These are phyloP conservation scores for Chlorospingus flavigularis DNA, from an alignment of 2,797 vertebrate species.

Conservation along the genomic window DNA sequence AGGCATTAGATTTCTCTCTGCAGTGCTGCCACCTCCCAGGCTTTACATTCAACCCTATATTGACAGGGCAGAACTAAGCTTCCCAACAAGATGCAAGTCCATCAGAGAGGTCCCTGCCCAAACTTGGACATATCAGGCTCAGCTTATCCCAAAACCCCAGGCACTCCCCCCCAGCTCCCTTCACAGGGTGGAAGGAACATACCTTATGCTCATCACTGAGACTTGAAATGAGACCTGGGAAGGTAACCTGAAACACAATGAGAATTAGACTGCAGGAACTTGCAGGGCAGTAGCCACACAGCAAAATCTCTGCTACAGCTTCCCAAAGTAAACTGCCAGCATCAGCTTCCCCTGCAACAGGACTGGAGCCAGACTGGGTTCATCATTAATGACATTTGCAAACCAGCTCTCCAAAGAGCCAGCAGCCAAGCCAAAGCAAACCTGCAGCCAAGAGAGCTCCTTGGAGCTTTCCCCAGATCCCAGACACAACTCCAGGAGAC, in stretches of 20 bases:
- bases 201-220: conserved; percentile 53
- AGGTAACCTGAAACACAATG: conserved; percentile 57
- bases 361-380: not conserved
- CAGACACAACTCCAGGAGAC: not conserved
- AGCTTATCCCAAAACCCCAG: not conserved
- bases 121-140: not conserved
- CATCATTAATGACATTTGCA: not conserved
- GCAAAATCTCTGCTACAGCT: accelerated
- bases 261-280: not conserved
- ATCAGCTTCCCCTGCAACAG: not conserved
- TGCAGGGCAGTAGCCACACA: not conserved
- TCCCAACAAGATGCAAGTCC: not conserved
- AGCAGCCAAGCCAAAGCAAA: not conserved
- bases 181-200: not conserved
- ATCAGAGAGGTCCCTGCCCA: not conserved
- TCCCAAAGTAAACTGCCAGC: not conserved
- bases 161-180: not conserved
- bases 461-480: not conserved
- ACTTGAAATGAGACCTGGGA: conserved; percentile 27
- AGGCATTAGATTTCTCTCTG: not conserved
- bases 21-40: not conserved
- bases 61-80: not conserved
- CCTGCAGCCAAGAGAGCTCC: not conserved
- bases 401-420: not conserved
- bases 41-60: not conserved